Evolutionary conservation across 2,113 vertebrate species (phyloP).

Genomic region (Pipa parva): DNA sequence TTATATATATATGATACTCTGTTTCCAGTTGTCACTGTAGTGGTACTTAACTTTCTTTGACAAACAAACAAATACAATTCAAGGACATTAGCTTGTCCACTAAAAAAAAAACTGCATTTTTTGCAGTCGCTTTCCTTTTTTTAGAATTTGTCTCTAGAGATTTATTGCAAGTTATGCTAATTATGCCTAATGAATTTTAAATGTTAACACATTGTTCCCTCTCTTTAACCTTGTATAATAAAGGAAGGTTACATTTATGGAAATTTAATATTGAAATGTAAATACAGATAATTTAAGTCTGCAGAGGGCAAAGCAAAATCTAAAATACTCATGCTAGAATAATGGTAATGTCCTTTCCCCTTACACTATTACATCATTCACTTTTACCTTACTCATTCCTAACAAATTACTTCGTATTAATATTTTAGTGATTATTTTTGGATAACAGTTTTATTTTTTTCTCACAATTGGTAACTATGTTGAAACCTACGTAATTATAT

Average conservation of each 20-base stretch:
- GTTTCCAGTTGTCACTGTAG: too few species aligned
- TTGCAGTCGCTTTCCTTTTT: background rate
- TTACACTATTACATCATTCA: background rate
- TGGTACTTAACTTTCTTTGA: too few species aligned
- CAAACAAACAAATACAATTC: background rate
- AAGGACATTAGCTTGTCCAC: background rate
- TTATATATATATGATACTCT: too few species aligned
- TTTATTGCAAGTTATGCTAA: constrained; percentile 9
- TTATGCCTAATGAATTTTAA: constrained; percentile 16
- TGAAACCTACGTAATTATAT: too few species aligned
- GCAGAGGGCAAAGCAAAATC: background rate
- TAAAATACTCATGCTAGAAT: constrained; percentile 2
- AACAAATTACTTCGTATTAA: background rate
- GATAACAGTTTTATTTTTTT: constrained; percentile 2
- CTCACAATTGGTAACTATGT: too few species aligned
- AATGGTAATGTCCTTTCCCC: background rate
- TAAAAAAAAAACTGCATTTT: background rate
- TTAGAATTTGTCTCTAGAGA: constrained; percentile 4
- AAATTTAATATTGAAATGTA: constrained; percentile 15
- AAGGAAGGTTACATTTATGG: constrained; percentile 17
- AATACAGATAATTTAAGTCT: constrained; percentile 12
- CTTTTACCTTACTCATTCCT: background rate
- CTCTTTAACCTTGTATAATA: constrained; percentile 17
- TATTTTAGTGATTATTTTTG: background rate
- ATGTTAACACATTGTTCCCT: constrained; percentile 17